phyloP scores from a whole-genome alignment of 53 echinoderm and acorn worm species.

The Stichopus horrens region DNA sequence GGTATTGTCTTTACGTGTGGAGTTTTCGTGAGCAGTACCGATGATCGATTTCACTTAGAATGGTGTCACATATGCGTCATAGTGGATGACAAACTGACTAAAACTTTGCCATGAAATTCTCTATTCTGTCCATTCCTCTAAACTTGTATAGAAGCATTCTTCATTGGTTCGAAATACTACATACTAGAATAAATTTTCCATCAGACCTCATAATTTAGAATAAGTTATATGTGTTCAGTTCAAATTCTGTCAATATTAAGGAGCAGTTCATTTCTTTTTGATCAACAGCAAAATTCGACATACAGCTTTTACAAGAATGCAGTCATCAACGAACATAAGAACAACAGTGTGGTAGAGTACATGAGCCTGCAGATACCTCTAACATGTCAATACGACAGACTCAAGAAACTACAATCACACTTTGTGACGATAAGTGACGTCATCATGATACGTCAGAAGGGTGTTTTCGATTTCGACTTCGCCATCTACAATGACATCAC shows the following conservation, averaged over 20 bases:
- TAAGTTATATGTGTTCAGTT: too few relatives aligned
- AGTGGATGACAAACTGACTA: neutral
- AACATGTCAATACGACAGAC: slow-evolving; percentile 5
- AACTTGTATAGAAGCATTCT: too few relatives aligned
- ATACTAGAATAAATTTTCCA: too few relatives aligned
- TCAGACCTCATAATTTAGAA: too few relatives aligned
- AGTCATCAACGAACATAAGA: neutral
- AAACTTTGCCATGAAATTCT: too few relatives aligned
- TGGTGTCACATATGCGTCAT: neutral
- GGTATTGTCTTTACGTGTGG: neutral
- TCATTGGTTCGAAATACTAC: too few relatives aligned
- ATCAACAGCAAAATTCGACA: slow-evolving; percentile 10
- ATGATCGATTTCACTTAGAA: neutral
- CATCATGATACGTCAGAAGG: neutral
- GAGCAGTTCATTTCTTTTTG: neutral
- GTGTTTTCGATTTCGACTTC: slow-evolving; percentile 30
- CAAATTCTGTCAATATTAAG: too few relatives aligned
- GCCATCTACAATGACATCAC: slow-evolving; percentile 28
- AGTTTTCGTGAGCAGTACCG: neutral
- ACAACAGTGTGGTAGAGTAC: slow-evolving; percentile 18
- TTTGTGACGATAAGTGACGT: neutral
- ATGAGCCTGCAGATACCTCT: slow-evolving; percentile 28
- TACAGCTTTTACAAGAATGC: slow-evolving; percentile 25
- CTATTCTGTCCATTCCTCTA: too few relatives aligned
- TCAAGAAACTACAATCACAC: slow-evolving; percentile 28